Evolutionary conservation across 2,888 invertebrate genomes (phyloP), one percentile per base, ranked within the genome.

Genomic region (Ectropis crepuscularia): DNA sequence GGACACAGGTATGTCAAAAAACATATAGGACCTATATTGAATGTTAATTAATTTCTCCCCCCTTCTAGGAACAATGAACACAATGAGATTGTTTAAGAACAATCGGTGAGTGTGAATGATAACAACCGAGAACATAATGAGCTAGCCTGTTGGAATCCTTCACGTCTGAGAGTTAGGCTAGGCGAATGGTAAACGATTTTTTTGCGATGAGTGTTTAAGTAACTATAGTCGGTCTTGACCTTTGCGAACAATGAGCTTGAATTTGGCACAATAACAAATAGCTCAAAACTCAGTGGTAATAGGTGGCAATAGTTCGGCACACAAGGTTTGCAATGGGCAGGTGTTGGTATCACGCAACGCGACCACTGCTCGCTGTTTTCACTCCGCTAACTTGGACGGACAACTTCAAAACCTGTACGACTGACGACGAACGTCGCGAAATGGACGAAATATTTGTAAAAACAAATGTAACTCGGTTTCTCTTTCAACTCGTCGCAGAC

Each of bases 1-100:
- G 87, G 94, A 94, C 76, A 91, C 94, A 91, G 95, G 95, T 94
- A 82, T 75, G 85, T 74, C 68, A 54, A 72, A 73, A 71, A 72
- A 68, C 57, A 63, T 68, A 67, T 67, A 64, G 54, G 61, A 63
- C 53, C 55, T 59, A 57, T 62, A 65, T 66, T 73, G 66, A 71
- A 71, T 77, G 69, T 72, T 74, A 75, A 76, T 78, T 66, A 74
- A 74, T 79, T 82, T 81, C 74, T 77, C 76, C 74, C 77, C 77
- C 70, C 69, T 28, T 68, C 75, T 74, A 73, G 74, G 76, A 80
- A 86, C 84, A 85, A 86, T 85, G 82, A 80, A 77, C 79, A 85
- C 87, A 86, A 87, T 87, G 85, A 84, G 80, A 80, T 77, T 87
- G 85, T 88, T 83, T 80, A 82, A 85, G 78, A 83, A 78, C 77